These are phyloP conservation scores for Scalopus aquaticus DNA, from an alignment of 2,113 vertebrate species.

Conservation along the genomic window DNA sequence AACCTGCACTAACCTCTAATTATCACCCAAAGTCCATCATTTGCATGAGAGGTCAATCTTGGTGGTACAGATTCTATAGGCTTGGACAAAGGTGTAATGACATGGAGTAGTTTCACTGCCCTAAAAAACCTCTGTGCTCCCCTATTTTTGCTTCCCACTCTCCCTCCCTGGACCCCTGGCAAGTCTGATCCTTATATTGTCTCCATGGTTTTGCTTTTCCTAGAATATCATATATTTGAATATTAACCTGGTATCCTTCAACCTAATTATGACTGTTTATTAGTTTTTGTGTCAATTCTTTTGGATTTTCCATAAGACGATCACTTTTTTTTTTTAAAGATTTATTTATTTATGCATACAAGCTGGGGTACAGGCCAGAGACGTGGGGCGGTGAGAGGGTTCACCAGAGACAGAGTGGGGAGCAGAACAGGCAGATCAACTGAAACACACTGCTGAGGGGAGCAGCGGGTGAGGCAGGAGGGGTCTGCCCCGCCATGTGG, in stretches of 20 bases:
- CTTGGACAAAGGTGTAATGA: neutral
- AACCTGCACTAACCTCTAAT: neutral
- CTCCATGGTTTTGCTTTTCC: neutral
- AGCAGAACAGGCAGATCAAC: too few species aligned
- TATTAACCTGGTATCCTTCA: neutral
- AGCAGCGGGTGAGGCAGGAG: too few species aligned
- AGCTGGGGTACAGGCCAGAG: too few species aligned
- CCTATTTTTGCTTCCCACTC: neutral
- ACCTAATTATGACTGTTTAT: neutral
- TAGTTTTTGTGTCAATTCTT: neutral
- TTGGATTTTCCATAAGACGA: slow-evolving; percentile 19
- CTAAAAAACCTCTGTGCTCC: neutral
- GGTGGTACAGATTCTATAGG: neutral
- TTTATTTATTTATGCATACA: too few species aligned
- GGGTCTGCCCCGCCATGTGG: too few species aligned
- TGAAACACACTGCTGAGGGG: too few species aligned
- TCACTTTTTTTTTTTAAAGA: too few species aligned
- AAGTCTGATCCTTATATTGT: neutral
- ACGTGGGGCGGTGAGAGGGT: too few species aligned
- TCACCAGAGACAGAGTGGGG: too few species aligned
- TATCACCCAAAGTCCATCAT: neutral
- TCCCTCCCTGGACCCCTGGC: neutral
- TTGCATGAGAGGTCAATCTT: neutral
- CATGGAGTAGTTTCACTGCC: neutral
- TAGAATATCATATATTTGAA: neutral